Evolutionary conservation across 2,888 invertebrate genomes (phyloP).

Genomic region (Ptychoptera albimana): DNA sequence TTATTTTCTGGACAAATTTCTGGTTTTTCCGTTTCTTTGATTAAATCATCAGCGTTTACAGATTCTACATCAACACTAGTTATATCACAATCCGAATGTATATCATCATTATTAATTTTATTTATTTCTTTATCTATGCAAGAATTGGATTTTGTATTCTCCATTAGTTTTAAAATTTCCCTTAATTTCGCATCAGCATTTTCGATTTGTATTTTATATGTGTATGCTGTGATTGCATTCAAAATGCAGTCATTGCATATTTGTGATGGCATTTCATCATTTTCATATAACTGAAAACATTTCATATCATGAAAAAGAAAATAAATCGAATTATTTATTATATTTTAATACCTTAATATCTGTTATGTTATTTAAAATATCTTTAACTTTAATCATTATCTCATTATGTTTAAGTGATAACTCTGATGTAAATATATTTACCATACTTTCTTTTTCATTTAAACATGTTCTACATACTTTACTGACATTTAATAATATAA

Average conservation of each 20-base stretch:
- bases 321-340: too few species aligned
- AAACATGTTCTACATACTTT: too few species aligned
- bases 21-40: too few species aligned
- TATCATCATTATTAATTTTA: too few species aligned
- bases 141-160: background rate
- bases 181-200: slow-evolving; percentile 10
- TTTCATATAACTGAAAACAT: slow-evolving; percentile 5
- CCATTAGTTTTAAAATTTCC: slow-evolving; percentile 3
- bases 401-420: background rate
- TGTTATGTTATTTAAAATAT: background rate
- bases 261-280: slow-evolving; percentile 14
- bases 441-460: too few species aligned
- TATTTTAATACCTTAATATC: background rate
- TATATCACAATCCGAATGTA: too few species aligned
- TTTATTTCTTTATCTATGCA: too few species aligned
- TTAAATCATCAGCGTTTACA: too few species aligned
- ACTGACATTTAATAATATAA: too few species aligned
- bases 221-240: slow-evolving; percentile 7
- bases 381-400: background rate
- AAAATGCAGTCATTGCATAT: slow-evolving; percentile 11
- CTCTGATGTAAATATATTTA: background rate
- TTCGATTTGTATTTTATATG: slow-evolving; percentile 12
- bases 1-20: too few species aligned
- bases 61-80: too few species aligned
- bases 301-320: too few species aligned